Base-by-base conservation (phyloP, 2,888 invertebrate species). In the Ennomos erosarius region DNA sequence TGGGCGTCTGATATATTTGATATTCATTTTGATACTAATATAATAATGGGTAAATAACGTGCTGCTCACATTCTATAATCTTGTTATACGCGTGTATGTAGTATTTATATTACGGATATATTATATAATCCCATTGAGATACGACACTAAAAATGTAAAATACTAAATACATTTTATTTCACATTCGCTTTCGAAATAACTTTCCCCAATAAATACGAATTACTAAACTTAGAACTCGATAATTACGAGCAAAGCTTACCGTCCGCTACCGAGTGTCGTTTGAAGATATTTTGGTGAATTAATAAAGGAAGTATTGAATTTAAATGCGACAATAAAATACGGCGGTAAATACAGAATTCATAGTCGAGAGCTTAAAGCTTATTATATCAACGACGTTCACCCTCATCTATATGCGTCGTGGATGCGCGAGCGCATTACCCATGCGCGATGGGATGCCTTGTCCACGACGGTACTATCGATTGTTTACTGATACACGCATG, bases 321-420 rank as follows among this genome's bases (percentile, higher is more conserved):
- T 81, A 82, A 85, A 88, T 84, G 70, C 78, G 81, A 79, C 61
- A 78, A 83, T 86, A 84, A 87, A 82, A 78, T 70, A 79, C 67
- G 69, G 71, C 66, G 77, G 78, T 76, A 78, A 78, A 84, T 82
- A 81, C 81, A 59, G 76, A 78, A 84, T 82, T 83, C 76, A 85
- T 84, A 81, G 79, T 74, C 69, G 68, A 69, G 67, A 68, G 76
- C 78, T 81, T 80, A 79, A 76, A 67, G 75, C 70, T 79, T 75
- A 79, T 79, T 75, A 79, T 72, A 76, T 78, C 70, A 74, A 73
- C 64, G 70, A 72, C 71, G 74, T 75, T 69, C 69, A 76, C 78
- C 77, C 85, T 91, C 85, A 90, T 91, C 85, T 75, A 74, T 79
- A 90, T 91, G 86, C 90, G 71, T 73, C 64, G 73, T 71, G 73